Evolutionary conservation across 2,113 vertebrate genomes (phyloP), one percentile per base, ranked within the genome.

Genomic region (Odontesthes bonariensis): DNA sequence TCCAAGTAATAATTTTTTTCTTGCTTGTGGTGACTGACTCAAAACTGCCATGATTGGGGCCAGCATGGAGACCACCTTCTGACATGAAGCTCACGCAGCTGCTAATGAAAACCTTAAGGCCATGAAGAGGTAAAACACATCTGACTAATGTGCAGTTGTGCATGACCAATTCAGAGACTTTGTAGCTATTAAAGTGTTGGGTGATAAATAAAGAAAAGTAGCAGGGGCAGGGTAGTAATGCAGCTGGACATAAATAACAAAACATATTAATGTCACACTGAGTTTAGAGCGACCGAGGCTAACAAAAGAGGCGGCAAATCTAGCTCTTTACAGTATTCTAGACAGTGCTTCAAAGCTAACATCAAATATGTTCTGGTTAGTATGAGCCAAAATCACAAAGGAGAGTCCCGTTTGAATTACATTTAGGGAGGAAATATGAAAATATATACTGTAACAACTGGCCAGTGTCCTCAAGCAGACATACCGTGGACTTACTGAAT

Each of bases 71-170:
- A 83, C 85, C 88, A 89, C 85, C 85, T 75, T 73, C 89, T 87
- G 81, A 89, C 85, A 89, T 67, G 63, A 54, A 56, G 71, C 79
- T 83, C 75, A 61, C 61, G 62, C 70, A 56, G 69, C 71, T 73
- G 55, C 73, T 91, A 90, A 93, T 91, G 83, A 84, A 85, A 92
- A 89, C 86, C 87, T 90, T 84, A 88, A 70, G 81, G 79, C 88
- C 59, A 69, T 0, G 31, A 78, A 40, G 69, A 87, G 82, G 65
- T 71, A 73, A 59, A 77, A 73, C 73, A 82, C 62, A 86, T 86
- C 75, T 86, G 83, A 93, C 77, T 86, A 90, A 83, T 66, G 82
- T 67, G 69, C 90, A 88, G 67, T 77, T 82, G 72, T 83, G 84
- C 82, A 71, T 83, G 86, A 89, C 75, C 72, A 89, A 89, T 79